These are phyloP conservation scores for Coenobita brevimanus DNA, from an alignment of 1,140 invertebrate genomes.

Conservation along the genomic window DNA sequence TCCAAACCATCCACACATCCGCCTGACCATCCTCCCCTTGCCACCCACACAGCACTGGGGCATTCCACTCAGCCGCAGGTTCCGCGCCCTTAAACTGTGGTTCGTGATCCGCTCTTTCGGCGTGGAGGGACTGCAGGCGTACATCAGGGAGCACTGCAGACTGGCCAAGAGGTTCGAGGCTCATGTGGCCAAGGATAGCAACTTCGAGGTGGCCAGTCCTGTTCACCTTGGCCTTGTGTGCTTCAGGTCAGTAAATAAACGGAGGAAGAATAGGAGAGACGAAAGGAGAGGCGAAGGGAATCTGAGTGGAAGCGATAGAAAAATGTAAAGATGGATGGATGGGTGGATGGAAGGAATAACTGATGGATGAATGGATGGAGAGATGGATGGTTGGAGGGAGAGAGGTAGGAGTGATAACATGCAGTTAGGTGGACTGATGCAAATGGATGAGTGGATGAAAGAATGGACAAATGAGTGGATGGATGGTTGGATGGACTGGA, in stretches of 20 bases:
- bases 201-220: constrained; percentile 93
- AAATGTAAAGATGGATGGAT: no score
- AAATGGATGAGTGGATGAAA: no score
- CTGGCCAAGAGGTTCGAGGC: constrained; percentile 95
- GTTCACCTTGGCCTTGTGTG: constrained; percentile 94
- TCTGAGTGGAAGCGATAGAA: not conserved
- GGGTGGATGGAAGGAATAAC: no score
- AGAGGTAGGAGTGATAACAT: no score
- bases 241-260: constrained; percentile 81
- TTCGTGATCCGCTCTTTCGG: constrained; percentile 96
- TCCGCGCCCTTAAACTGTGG: constrained; percentile 96
- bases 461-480: no score
- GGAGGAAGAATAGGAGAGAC: not conserved
- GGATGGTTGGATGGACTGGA: no score
- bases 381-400: no score
- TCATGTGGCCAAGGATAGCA: constrained; percentile 86
- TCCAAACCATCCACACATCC: no score
- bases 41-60: constrained; percentile 89
- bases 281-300: not conserved
- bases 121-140: constrained; percentile 92
- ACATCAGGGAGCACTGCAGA: constrained; percentile 93
- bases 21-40: not conserved
- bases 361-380: no score
- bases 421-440: no score
- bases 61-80: constrained; percentile 94